These are phyloP conservation scores for Brachionus sp. DNA, from an alignment of 1,140 invertebrate genomes.

Conservation along the genomic window DNA sequence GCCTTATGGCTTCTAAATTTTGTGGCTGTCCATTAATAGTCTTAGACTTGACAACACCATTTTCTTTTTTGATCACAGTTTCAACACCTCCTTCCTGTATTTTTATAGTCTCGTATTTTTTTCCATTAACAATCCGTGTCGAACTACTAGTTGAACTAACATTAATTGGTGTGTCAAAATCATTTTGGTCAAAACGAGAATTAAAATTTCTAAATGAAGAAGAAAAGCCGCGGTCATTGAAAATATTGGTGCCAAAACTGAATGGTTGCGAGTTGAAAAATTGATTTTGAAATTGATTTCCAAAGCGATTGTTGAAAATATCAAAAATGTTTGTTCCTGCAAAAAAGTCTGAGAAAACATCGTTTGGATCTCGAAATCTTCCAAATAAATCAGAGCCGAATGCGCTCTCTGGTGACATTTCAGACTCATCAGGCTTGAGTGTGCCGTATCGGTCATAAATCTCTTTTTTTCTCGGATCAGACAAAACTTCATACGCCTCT, in stretches of 20 bases:
- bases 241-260: not conserved
- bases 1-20: not conserved
- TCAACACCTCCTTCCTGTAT: slow-evolving; percentile 6
- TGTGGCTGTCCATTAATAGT: not conserved
- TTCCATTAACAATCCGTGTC: not conserved
- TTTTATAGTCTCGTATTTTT: not conserved
- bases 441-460: slow-evolving; percentile 33
- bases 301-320: not conserved
- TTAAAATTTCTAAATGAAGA: not conserved
- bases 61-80: slow-evolving; percentile 11
- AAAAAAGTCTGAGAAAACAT: slow-evolving; percentile 22
- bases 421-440: slow-evolving; percentile 45
- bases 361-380: not conserved
- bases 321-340: not conserved
- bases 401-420: not conserved
- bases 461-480: not conserved
- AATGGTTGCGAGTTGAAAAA: not conserved
- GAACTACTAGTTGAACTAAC: not conserved
- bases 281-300: too few relatives aligned
- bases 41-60: not conserved
- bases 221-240: not conserved
- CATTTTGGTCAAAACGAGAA: not conserved
- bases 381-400: not conserved
- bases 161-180: not conserved
- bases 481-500: slow-evolving; percentile 34